Base-by-base conservation (phyloP, 2,797 vertebrate genomes). In the Rhadinocentrus ornatus region DNA sequence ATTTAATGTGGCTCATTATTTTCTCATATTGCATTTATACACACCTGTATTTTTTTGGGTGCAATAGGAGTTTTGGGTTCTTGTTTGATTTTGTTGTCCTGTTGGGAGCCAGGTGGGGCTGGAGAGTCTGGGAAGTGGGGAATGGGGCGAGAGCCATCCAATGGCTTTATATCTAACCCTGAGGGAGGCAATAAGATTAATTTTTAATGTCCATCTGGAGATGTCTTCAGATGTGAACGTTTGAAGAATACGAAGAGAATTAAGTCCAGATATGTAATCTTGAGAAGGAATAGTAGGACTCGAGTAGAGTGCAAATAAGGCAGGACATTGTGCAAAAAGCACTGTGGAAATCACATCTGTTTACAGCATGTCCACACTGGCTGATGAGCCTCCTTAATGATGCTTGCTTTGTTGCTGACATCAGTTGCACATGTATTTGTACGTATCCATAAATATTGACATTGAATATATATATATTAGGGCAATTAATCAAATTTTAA, bases 1-100 rank as follows among this genome's bases (percentile, higher is more conserved):
- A 29, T 12, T 50, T 20, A 41, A 35, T 10, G 20, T 4, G 26
- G 20, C 18, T 67, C 9, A 4, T 29, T 6, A n/a, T 15, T 27
- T 18, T 64, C 41, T 57, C 22, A 44, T 59, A 44, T 53, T 5
- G 31, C 20, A 11, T 53, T 41, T 7, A 11, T 1, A 80, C 86
- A 62, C 62, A 93, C 92, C 86, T 84, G 89, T 64, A 95, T 94
- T 93, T 96, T 97, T 92, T 96, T 97, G 35, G 96, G 94, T 50
- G 94, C 94, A 0, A 95, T 92, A 10, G 95, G 94, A 0, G 96
- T 95, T 91, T 97, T 97, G 22, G 95, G 94, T 75, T 97, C 96
- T 77, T 95, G 96, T 61, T 96, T 97, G 81, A 95, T 93, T 79
- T 96, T 95, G 75, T 83, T 92, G 58, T 96, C 96, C 29, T 93